Conservation (phyloP, 1,140 invertebrate species). For the Agraylea sexmaculata region DNA sequence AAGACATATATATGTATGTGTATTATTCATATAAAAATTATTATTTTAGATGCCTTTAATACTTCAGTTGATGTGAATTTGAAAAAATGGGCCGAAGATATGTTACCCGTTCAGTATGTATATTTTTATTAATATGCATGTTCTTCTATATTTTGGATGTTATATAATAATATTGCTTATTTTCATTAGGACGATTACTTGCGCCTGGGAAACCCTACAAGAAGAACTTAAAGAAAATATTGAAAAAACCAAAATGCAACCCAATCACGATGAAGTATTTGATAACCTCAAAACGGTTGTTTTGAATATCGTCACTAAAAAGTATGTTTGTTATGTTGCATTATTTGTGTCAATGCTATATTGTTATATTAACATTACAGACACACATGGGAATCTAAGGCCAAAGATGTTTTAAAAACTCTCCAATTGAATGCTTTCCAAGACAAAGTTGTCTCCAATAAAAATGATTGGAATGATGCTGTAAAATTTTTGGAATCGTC, state of each 20-base stretch:
- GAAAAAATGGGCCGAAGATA: constrained; percentile 87
- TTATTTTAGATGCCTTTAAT: constrained; percentile 76
- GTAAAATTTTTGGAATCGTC: constrained; percentile 79
- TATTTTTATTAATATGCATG: too few relatives aligned
- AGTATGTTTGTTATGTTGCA: too few relatives aligned
- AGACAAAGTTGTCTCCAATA: constrained; percentile 82
- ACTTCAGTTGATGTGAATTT: constrained; percentile 94
- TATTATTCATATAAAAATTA: constrained; percentile 63
- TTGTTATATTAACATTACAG: constrained; percentile 31
- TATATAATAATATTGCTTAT: too few relatives aligned
- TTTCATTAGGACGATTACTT: constrained; percentile 45
- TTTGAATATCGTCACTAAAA: constrained; percentile 70
- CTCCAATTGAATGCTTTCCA: constrained; percentile 91
- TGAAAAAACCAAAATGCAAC: constrained; percentile 53
- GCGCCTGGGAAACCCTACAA: constrained; percentile 79
- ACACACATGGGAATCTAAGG: constrained; percentile 85
- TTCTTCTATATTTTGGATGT: too few relatives aligned
- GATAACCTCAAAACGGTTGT: constrained; percentile 83
- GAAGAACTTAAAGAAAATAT: constrained; percentile 77
- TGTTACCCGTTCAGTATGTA: constrained; percentile 66
- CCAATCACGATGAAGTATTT: constrained; percentile 81
- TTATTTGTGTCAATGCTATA: too few relatives aligned
- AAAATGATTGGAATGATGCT: constrained; percentile 87
- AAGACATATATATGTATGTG: constrained; percentile 90
- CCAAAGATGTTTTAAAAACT: constrained; percentile 63